Conservation (phyloP, 2,888 invertebrate genomes). For the Drosophila falleni region DNA sequence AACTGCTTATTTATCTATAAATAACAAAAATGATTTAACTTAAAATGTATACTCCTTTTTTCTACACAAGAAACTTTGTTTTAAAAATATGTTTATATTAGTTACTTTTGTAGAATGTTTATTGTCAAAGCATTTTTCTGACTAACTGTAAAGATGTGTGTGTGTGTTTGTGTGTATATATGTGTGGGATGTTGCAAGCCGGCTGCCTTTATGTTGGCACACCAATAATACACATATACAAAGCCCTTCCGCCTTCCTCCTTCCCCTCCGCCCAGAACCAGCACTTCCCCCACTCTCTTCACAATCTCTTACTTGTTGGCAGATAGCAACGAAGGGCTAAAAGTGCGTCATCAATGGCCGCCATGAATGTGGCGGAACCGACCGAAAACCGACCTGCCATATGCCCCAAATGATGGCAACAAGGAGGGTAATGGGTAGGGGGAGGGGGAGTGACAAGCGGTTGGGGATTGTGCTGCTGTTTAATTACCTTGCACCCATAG, state of each 20-base stretch:
- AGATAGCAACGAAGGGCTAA: conserved; percentile 82
- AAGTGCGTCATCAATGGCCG: conserved; percentile 83
- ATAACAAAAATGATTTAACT: no score
- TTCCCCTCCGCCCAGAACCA: not conserved
- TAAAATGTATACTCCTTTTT: no score
- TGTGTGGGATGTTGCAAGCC: conserved; percentile 52
- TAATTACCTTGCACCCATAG: conserved; percentile 59
- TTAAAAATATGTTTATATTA: no score
- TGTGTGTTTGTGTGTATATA: conserved; percentile 14
- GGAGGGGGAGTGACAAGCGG: conserved; percentile 3
- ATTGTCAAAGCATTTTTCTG: no score
- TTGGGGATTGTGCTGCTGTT: conserved; percentile 39
- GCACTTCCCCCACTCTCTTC: not conserved
- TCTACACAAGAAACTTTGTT: no score
- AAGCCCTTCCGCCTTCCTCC: not conserved
- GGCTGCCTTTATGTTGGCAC: conserved; percentile 39
- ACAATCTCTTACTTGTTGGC: conserved; percentile 33
- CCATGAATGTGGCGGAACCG: conserved; percentile 67
- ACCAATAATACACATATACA: conserved; percentile 21
- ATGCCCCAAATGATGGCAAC: conserved; percentile 30
- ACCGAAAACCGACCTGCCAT: conserved; percentile 35
- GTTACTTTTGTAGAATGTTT: no score
- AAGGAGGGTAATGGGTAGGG: not conserved
- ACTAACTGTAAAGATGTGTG: not conserved
- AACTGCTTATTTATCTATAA: no score